Evolutionary conservation across 2,797 vertebrate species (phyloP).

Genomic region (Kryptopterus vitreolus): DNA sequence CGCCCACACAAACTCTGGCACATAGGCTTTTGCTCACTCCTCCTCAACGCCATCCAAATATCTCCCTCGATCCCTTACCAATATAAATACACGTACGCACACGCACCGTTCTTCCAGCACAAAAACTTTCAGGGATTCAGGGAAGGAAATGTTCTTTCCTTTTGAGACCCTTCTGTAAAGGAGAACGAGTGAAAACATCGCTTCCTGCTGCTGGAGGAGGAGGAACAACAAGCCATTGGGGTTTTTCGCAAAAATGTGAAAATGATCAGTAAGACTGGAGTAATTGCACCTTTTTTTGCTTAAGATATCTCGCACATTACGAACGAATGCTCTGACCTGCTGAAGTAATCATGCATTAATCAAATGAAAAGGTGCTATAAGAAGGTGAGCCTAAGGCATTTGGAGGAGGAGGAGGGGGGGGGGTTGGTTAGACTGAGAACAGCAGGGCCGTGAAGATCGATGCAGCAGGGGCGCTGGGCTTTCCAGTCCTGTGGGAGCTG

Average conservation of each 20-base stretch:
- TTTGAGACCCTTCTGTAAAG: not conserved
- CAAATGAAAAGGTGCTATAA: slow-evolving; percentile 71
- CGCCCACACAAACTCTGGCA: slow-evolving; percentile 51
- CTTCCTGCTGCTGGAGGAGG: not conserved
- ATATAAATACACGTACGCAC: slow-evolving; percentile 34
- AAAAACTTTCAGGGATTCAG: slow-evolving; percentile 12
- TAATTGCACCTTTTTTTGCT: slow-evolving; percentile 47
- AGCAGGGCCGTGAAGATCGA: slow-evolving; percentile 74
- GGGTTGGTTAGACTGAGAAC: slow-evolving; percentile 29
- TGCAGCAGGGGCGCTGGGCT: slow-evolving; percentile 69
- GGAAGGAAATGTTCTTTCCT: not conserved
- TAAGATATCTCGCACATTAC: slow-evolving; percentile 60
- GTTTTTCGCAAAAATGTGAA: not conserved
- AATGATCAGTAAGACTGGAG: slow-evolving; percentile 32
- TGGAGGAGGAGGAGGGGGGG: slow-evolving; percentile 59
- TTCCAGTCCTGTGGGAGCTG: slow-evolving; percentile 69
- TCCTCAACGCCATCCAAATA: slow-evolving; percentile 29
- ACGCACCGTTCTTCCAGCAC: slow-evolving; percentile 9
- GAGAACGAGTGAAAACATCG: not conserved
- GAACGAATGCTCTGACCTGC: slow-evolving; percentile 68
- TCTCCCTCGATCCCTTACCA: slow-evolving; percentile 26
- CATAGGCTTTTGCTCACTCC: slow-evolving; percentile 36
- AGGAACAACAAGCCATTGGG: not conserved
- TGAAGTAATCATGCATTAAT: slow-evolving; percentile 83
- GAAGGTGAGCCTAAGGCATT: slow-evolving; percentile 71